Evolutionary conservation across 2,888 invertebrate species (phyloP).

Genomic region (Priocnemis perturbator): DNA sequence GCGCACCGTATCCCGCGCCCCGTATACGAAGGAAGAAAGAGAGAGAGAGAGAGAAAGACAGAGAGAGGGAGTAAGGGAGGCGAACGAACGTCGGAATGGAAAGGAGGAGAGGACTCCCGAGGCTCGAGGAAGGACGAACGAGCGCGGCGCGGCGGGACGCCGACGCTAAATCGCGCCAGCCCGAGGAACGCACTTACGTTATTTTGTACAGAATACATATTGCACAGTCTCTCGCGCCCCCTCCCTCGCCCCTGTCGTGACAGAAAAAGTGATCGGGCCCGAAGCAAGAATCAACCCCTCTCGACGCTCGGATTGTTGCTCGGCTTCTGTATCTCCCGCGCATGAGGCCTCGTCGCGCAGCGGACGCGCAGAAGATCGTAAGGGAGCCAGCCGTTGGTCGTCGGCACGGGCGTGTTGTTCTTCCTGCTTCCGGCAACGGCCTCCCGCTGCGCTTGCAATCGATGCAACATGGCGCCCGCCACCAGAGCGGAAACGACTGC

Average conservation of each 20-base stretch:
- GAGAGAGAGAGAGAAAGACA: conserved; percentile 7
- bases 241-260: conserved; percentile 7
- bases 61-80: conserved; percentile 10
- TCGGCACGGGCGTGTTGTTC: conserved; percentile 58
- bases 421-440: conserved; percentile 75
- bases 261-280: background rate
- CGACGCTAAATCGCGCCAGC: too few relatives aligned
- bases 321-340: conserved; percentile 13
- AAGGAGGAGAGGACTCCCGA: conserved; percentile 6
- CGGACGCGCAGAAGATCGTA: conserved; percentile 70
- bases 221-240: conserved; percentile 67
- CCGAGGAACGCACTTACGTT: conserved; percentile 63
- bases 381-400: conserved; percentile 68
- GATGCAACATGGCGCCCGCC: conserved; percentile 88
- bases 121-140: conserved; percentile 20
- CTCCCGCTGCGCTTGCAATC: conserved; percentile 86
- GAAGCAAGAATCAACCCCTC: conserved; percentile 59
- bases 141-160: too few relatives aligned
- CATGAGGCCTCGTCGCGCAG: conserved; percentile 60
- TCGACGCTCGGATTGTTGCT: conserved; percentile 49
- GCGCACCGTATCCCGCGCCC: conserved; percentile 5
- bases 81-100: background rate
- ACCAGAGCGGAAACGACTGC: conserved; percentile 92
- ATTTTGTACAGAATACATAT: conserved; percentile 72
- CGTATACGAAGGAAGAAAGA: background rate